Conservation (phyloP, 2,888 invertebrate species). For the Protonemura montana region DNA sequence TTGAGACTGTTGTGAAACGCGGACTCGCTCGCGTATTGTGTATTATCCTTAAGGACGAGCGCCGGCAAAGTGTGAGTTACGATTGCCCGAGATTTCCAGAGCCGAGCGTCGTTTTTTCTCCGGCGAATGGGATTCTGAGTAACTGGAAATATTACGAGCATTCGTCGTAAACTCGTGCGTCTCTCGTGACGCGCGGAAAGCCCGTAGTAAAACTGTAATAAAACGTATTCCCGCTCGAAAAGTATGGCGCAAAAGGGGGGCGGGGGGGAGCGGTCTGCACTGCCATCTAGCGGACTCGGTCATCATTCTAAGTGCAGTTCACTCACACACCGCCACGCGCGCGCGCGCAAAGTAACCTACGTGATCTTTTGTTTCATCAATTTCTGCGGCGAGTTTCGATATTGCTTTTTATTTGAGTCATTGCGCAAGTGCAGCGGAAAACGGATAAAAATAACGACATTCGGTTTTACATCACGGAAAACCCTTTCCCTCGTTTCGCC, state of each 20-base stretch:
- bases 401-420: neutral
- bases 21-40: too few relatives aligned
- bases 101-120: too few relatives aligned
- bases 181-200: neutral
- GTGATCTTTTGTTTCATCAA: neutral
- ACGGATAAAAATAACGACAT: neutral
- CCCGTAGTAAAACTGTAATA: neutral
- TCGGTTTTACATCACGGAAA: neutral
- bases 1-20: too few relatives aligned
- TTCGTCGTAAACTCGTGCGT: constrained; percentile 12
- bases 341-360: neutral
- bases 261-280: neutral
- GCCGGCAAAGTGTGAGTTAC: constrained; percentile 9
- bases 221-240: neutral
- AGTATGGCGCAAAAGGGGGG: neutral
- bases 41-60: neutral
- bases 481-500: neutral
- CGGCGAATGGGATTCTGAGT: constrained; percentile 1
- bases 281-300: neutral
- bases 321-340: neutral
- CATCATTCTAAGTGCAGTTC: constrained; percentile 15
- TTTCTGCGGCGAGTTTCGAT: neutral
- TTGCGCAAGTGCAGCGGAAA: neutral
- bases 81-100: neutral
- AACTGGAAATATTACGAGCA: constrained; percentile 30